phyloP scores from a whole-genome alignment of 2,797 vertebrate genomes.

The Hydrophis major region DNA sequence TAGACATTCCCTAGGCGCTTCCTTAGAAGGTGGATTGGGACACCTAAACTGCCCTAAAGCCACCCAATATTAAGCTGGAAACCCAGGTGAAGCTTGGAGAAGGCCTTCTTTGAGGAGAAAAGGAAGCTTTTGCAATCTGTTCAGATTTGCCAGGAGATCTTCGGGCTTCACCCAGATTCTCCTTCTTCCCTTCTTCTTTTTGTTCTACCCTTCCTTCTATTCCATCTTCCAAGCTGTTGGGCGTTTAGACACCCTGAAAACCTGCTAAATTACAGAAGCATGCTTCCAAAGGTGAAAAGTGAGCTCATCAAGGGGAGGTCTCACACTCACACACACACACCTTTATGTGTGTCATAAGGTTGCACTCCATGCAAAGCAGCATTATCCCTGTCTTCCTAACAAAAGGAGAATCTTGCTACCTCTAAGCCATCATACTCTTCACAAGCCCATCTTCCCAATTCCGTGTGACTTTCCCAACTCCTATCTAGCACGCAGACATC shows the following conservation, averaged over 20 bases:
- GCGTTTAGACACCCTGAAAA: background rate
- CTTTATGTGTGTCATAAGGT: background rate
- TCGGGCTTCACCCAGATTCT: no score
- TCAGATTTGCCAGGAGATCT: background rate
- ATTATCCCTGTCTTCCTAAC: background rate
- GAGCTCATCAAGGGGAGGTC: background rate
- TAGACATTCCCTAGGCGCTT: background rate
- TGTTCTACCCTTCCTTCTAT: background rate
- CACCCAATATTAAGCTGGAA: background rate
- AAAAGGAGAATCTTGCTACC: background rate
- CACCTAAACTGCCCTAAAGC: background rate
- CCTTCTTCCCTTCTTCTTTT: background rate
- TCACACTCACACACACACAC: no score
- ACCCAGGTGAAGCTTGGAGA: background rate
- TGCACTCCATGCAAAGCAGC: background rate
- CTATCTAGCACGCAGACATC: background rate
- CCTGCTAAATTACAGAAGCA: background rate
- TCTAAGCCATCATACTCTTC: background rate
- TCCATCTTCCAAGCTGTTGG: background rate
- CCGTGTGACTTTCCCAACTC: background rate
- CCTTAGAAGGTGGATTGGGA: background rate
- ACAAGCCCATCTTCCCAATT: background rate
- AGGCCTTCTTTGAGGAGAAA: background rate
- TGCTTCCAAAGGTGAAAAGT: background rate
- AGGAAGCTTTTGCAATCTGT: background rate